Percentiles rank a stretch among this genome's conserved stretches.
Evolutionary conservation across 1,140 invertebrate species (phyloP).

Genomic region (Scaptomyza graminum): DNA sequence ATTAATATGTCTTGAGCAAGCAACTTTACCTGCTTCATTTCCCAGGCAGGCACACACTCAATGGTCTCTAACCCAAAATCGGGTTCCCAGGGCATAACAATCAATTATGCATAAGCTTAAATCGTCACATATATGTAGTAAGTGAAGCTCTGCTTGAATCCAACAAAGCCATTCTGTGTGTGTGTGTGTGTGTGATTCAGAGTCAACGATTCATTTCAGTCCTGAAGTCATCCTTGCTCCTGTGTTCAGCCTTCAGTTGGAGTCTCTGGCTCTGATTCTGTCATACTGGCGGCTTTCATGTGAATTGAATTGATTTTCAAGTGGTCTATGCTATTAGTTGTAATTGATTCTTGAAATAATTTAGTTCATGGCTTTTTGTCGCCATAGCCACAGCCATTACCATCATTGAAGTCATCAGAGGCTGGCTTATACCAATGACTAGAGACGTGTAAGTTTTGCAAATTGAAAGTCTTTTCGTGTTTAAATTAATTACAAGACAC

Average conservation of each 20-base stretch:
- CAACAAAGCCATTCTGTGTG: constrained; percentile 6
- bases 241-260: not conserved
- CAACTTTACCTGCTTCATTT: constrained; percentile 53
- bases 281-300: constrained; percentile 51
- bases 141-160: constrained; percentile 24
- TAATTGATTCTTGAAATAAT: constrained; percentile 75
- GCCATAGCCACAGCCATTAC: constrained; percentile 45
- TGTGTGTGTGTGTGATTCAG: constrained; percentile 12
- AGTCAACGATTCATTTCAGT: constrained; percentile 35
- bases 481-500: constrained; percentile 56
- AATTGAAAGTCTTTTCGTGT: constrained; percentile 47
- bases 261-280: constrained; percentile 30
- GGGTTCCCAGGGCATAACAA: constrained; percentile 59
- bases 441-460: constrained; percentile 42
- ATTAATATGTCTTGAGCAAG: constrained; percentile 22
- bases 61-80: constrained; percentile 43
- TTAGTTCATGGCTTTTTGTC: constrained; percentile 70
- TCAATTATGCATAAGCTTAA: constrained; percentile 70
- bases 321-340: constrained; percentile 71
- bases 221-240: constrained; percentile 42
- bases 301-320: constrained; percentile 73
- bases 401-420: constrained; percentile 5
- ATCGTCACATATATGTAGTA: constrained; percentile 57
- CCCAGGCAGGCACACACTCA: constrained; percentile 13
- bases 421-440: not conserved